Percentiles rank a stretch among this genome's conserved stretches.
phyloP scores from a whole-genome alignment of 2,888 invertebrate species.

The Agrotis exclamationis region DNA sequence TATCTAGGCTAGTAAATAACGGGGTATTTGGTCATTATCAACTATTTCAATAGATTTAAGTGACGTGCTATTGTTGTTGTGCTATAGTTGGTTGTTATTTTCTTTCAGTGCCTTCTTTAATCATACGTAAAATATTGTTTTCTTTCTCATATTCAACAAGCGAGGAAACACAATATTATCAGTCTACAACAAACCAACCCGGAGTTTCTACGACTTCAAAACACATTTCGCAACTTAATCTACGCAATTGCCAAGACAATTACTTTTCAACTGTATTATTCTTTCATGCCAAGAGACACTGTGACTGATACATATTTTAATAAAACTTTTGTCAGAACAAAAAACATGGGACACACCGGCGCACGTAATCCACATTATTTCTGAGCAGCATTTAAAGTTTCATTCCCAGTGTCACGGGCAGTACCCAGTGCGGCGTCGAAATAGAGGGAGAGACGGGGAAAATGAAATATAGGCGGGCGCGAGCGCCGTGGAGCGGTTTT shows the following conservation, averaged over 20 bases:
- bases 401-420: slow-evolving; percentile 82
- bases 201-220: not conserved
- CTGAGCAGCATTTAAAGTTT: slow-evolving; percentile 86
- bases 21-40: too few species aligned
- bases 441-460: slow-evolving; percentile 75
- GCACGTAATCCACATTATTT: slow-evolving; percentile 85
- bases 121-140: not conserved
- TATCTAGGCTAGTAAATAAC: not conserved
- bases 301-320: slow-evolving; percentile 64
- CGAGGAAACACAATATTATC: not conserved
- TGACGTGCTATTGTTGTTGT: slow-evolving; percentile 10
- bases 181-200: not conserved
- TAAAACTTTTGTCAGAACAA: slow-evolving; percentile 66
- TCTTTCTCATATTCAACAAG: not conserved
- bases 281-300: slow-evolving; percentile 37
- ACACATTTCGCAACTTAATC: slow-evolving; percentile 25
- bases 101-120: not conserved
- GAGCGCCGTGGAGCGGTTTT: slow-evolving; percentile 82
- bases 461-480: slow-evolving; percentile 85
- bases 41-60: not conserved
- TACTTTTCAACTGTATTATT: slow-evolving; percentile 51
- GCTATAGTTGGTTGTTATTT: not conserved
- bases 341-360: slow-evolving; percentile 68
- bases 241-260: slow-evolving; percentile 45
- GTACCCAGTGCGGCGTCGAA: slow-evolving; percentile 66